Percentiles rank a stretch among this genome's conserved stretches.
These are phyloP conservation scores for Cyphomyrmex costatus DNA, from an alignment of 1,140 invertebrate genomes.

Conservation along the genomic window DNA sequence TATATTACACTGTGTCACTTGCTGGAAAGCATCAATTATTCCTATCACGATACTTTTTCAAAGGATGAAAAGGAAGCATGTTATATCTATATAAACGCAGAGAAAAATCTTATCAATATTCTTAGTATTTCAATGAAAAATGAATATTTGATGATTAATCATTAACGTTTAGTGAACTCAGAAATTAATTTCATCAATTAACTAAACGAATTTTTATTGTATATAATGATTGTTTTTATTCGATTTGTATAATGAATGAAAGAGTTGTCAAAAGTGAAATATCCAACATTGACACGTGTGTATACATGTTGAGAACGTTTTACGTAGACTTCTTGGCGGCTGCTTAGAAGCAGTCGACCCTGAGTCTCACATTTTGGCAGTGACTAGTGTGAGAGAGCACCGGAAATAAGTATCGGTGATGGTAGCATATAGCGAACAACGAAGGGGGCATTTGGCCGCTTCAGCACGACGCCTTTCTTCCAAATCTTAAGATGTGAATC, in stretches of 20 bases:
- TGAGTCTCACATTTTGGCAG: slow-evolving; percentile 61
- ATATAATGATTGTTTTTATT: neutral
- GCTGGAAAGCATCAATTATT: neutral
- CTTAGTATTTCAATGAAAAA: neutral
- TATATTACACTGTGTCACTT: too few species aligned
- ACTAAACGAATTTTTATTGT: neutral
- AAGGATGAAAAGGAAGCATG: neutral
- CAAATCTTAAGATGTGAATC: slow-evolving; percentile 22
- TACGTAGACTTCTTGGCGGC: slow-evolving; percentile 57
- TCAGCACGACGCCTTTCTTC: slow-evolving; percentile 7
- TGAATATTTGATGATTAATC: neutral
- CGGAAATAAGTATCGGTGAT: slow-evolving; percentile 66
- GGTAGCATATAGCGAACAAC: slow-evolving; percentile 23
- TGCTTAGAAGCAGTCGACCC: slow-evolving; percentile 47
- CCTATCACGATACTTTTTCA: neutral
- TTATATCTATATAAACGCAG: neutral
- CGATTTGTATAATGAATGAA: neutral
- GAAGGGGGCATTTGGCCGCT: neutral
- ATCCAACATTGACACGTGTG: too few species aligned
- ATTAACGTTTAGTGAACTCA: neutral
- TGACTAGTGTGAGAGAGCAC: slow-evolving; percentile 49
- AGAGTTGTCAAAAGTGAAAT: neutral
- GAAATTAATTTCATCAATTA: neutral
- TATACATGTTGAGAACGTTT: slow-evolving; percentile 16
- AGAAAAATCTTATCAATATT: neutral